A percentile compares a stretch with the other conserved stretches of the same genome.
phyloP scores from a whole-genome alignment of 1,140 invertebrate genomes.

The Planococcus citri region DNA sequence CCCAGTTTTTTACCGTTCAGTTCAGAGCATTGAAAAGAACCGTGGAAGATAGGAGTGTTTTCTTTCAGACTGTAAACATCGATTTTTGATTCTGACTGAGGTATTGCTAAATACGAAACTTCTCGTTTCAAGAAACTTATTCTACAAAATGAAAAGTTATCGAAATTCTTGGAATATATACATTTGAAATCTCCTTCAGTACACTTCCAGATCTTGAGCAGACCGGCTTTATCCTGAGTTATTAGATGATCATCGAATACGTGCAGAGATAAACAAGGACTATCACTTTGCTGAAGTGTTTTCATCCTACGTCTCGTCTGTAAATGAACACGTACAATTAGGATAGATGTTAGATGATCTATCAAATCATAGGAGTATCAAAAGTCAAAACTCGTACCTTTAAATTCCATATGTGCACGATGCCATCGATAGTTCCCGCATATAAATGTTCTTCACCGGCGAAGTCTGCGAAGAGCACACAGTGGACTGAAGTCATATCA shows the following conservation, averaged over 20 bases:
- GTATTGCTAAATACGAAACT: background rate
- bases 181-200: background rate
- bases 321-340: background rate
- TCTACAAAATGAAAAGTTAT: conserved; percentile 9
- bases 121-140: background rate
- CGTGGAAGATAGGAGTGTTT: background rate
- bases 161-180: background rate
- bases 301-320: background rate
- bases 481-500: background rate
- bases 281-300: background rate
- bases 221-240: background rate
- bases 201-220: background rate
- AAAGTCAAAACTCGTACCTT: background rate
- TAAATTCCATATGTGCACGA: conserved; percentile 2
- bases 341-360: background rate
- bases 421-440: background rate
- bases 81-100: background rate
- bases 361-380: background rate
- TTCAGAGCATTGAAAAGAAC: background rate
- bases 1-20: background rate
- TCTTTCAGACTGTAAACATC: background rate
- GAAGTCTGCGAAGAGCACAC: background rate
- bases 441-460: background rate
- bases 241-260: background rate
- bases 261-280: background rate